A percentile compares a stretch with the other conserved stretches of the same genome.
phyloP scores from a whole-genome alignment of 2,113 vertebrate species.

The Uria lomvia region DNA sequence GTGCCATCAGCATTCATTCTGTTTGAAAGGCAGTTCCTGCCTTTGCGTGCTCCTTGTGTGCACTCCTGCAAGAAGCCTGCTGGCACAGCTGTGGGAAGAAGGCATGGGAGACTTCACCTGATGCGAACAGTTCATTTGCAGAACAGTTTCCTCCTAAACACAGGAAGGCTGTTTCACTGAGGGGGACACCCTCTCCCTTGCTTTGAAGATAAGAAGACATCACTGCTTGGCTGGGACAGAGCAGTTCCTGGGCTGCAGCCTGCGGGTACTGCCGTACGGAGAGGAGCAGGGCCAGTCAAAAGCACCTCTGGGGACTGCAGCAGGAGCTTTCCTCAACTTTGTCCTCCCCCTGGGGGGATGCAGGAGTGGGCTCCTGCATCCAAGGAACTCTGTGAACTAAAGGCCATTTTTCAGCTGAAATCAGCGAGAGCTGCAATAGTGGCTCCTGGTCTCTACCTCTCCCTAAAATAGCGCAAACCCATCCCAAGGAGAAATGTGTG shows the following conservation, averaged over 20 bases:
- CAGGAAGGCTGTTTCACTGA: not conserved
- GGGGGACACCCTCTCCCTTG: not conserved
- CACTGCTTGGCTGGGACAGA: rapidly evolving
- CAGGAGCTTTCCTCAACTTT: not conserved
- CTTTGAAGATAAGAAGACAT: not conserved
- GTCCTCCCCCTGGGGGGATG: not conserved
- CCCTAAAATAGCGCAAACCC: not conserved
- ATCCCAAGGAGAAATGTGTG: not conserved
- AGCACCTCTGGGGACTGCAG: not conserved
- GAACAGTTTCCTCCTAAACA: not conserved
- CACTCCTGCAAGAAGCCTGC: not conserved
- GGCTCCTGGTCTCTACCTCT: not conserved
- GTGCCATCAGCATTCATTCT: not conserved
- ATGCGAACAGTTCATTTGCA: not conserved
- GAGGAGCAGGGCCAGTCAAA: not conserved
- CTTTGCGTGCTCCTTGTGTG: not conserved
- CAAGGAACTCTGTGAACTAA: rapidly evolving
- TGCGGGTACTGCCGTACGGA: rapidly evolving
- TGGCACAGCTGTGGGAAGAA: not conserved
- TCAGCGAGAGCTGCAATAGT: not conserved
- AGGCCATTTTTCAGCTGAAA: not conserved
- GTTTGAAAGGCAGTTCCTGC: not conserved
- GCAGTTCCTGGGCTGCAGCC: not conserved
- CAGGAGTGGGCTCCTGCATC: not conserved
- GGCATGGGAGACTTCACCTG: not conserved